Percentiles rank a stretch among this genome's conserved stretches.
phyloP scores from a whole-genome alignment of 2,797 vertebrate genomes.

The Benthosema pterotum region DNA sequence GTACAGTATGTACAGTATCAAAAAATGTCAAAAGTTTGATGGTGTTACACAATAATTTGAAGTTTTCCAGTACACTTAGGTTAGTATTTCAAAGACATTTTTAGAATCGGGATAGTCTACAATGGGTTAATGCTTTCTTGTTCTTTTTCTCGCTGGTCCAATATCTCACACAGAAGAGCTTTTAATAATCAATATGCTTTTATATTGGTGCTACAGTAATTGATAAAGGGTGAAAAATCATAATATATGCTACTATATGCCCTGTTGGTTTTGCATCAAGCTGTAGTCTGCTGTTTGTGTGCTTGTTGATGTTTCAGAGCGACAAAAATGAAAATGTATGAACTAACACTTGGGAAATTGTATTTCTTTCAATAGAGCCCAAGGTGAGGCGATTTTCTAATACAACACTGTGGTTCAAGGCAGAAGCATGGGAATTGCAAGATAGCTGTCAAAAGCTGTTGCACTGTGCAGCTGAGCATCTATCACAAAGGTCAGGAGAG shows the following conservation, averaged over 20 bases:
- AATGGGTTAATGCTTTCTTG: background rate
- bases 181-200: background rate
- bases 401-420: constrained; percentile 1
- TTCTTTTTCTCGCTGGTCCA: background rate
- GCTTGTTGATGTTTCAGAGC: background rate
- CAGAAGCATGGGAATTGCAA: constrained; percentile 38
- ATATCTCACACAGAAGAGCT: background rate
- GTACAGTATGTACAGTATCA: no score
- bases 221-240: no score
- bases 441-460: constrained; percentile 23
- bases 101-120: no score
- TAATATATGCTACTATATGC: no score
- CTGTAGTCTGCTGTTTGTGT: no score
- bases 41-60: no score
- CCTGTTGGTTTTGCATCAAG: no score
- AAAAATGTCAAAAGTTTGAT: no score
- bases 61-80: no score
- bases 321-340: background rate
- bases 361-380: background rate
- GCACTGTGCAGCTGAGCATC: constrained; percentile 34
- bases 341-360: no score
- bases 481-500: constrained; percentile 55
- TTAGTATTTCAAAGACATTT: no score
- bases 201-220: no score
- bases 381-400: background rate